Conservation (phyloP, 1,140 invertebrate genomes). For the Cepaea nemoralis region DNA sequence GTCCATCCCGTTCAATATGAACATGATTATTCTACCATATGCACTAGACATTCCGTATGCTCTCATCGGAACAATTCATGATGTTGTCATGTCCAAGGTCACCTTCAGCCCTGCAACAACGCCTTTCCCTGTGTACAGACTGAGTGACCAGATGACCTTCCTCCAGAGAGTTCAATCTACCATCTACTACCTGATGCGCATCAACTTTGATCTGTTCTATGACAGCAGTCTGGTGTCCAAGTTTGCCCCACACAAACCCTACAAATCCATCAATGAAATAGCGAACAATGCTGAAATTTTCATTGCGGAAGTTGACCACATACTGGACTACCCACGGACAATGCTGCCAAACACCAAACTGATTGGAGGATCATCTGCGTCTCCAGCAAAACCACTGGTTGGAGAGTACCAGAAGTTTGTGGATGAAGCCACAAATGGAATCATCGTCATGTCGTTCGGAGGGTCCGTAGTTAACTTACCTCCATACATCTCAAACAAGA, state of each 20-base stretch:
- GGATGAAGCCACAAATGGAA: conserved; percentile 35
- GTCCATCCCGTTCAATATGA: conserved; percentile 8
- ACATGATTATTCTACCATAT: conserved; percentile 40
- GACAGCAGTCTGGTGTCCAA: background rate
- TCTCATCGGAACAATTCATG: conserved; percentile 27
- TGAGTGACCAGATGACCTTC: conserved; percentile 37
- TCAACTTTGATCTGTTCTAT: background rate
- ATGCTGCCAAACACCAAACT: conserved; percentile 50
- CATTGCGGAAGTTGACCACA: conserved; percentile 48
- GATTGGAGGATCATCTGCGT: conserved; percentile 49
- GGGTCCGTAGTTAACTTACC: conserved; percentile 31
- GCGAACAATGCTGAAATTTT: conserved; percentile 36
- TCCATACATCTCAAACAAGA: conserved; percentile 32
- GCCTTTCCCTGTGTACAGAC: background rate
- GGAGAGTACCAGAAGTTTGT: conserved; percentile 38
- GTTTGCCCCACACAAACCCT: conserved; percentile 36
- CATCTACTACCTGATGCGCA: background rate
- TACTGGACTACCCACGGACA: conserved; percentile 50
- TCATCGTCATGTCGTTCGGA: conserved; percentile 52
- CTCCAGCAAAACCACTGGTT: conserved; percentile 32
- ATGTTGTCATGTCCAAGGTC: background rate
- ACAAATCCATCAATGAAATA: conserved; percentile 14
- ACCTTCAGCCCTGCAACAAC: conserved; percentile 26
- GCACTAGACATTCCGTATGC: conserved; percentile 41
- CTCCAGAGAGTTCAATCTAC: background rate